phyloP scores from a whole-genome alignment of 2,888 invertebrate species.

The Trimorus sp. region DNA sequence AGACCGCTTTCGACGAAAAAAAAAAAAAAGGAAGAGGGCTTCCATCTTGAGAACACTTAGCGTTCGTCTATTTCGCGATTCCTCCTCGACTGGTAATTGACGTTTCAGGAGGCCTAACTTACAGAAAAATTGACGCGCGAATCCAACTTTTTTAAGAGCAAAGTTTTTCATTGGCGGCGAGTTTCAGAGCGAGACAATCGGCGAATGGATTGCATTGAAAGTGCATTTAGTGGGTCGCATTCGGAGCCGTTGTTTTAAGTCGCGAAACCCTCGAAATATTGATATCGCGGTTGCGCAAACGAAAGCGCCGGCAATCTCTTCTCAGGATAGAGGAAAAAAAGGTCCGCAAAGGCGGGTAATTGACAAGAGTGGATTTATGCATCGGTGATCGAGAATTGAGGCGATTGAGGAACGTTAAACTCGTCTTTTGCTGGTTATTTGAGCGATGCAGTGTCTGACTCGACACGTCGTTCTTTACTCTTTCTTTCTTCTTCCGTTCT shows the following conservation, averaged over 20 bases:
- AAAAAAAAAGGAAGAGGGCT: no score
- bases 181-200: no score
- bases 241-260: no score
- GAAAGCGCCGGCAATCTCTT: no score
- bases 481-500: constrained; percentile 35
- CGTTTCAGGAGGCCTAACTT: constrained; percentile 1
- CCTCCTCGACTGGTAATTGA: constrained; percentile 19
- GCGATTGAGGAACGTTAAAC: constrained; percentile 43
- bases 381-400: constrained; percentile 48
- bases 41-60: constrained; percentile 29
- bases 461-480: constrained; percentile 52
- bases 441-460: constrained; percentile 50
- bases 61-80: constrained; percentile 27
- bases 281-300: no score
- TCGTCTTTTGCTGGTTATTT: constrained; percentile 51
- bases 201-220: no score
- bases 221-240: no score
- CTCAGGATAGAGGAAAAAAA: neutral
- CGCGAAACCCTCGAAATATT: no score
- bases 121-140: neutral
- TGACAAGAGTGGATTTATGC: constrained; percentile 53
- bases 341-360: constrained; percentile 25
- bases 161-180: neutral
- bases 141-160: neutral
- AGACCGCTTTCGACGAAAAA: constrained; percentile 31